Conservation (phyloP, 2,888 invertebrate genomes). For the Meandrusa payeni region DNA sequence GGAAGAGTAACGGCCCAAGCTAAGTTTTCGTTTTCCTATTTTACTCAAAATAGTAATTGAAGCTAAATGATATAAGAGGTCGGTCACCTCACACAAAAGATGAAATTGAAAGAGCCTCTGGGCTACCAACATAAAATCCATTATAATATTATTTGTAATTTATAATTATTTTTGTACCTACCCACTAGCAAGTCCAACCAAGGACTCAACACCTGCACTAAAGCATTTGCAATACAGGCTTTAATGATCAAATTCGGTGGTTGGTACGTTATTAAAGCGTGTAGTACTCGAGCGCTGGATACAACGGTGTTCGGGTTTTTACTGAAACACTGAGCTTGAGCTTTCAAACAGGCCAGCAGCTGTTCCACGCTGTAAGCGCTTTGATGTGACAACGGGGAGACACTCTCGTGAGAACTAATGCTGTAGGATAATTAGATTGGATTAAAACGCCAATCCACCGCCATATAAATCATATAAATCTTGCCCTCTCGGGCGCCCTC, state of each 20-base stretch:
- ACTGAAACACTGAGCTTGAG: constrained; percentile 45
- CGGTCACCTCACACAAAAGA: too few relatives aligned
- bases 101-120: too few relatives aligned
- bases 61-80: too few relatives aligned
- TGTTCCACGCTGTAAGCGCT: constrained; percentile 69
- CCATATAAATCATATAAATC: too few relatives aligned
- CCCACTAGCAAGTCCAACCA: constrained; percentile 55
- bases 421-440: constrained; percentile 43
- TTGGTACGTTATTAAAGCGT: constrained; percentile 60
- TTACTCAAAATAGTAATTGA: too few relatives aligned
- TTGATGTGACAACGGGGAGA: constrained; percentile 59
- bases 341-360: constrained; percentile 56
- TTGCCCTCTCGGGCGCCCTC: too few relatives aligned
- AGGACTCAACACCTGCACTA: constrained; percentile 52
- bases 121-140: too few relatives aligned
- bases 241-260: constrained; percentile 49
- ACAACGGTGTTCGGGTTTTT: constrained; percentile 47
- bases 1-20: too few relatives aligned
- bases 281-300: constrained; percentile 61
- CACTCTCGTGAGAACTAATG: constrained; percentile 47
- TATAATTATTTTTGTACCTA: constrained; percentile 4
- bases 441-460: too few relatives aligned
- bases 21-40: too few relatives aligned
- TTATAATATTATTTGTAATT: too few relatives aligned
- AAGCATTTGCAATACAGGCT: constrained; percentile 40